Evolutionary conservation across 1,140 invertebrate genomes (phyloP), one percentile per base, ranked within the genome.

Genomic region (Oscheius sp.): DNA sequence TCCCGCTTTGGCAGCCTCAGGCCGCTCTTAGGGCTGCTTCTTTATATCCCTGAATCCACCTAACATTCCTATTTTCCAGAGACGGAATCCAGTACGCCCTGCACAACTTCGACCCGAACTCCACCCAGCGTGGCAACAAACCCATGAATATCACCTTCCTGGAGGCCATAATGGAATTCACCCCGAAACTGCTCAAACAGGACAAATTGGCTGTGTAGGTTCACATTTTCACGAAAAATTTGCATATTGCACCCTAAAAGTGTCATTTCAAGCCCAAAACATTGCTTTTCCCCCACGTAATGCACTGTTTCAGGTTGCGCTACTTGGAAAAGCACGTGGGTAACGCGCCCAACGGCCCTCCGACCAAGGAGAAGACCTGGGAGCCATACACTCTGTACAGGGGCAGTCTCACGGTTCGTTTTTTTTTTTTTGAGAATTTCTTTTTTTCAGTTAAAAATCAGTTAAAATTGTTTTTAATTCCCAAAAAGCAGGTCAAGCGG

Each of bases 181-280:
- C 49, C 4, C 49, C 7, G 7, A 55, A 55, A 55, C 28, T 55
- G 23, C 49, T 55, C 49, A 55, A 55, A 55, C 49, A 55, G 23
- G 49, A 55, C 49, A 55, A 55, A 23, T 26, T 20, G 49, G 49
- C 49, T 26, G 49, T 55, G 49, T 55, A 55, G 4, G 49, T 55
- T 55, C 7, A 20, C 23, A 26, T 13, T 55, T 55, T n/a, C n/a
- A n/a, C n/a, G n/a, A n/a, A n/a, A n/a, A n/a, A n/a, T n/a, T n/a
- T n/a, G n/a, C n/a, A n/a, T n/a, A n/a, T n/a, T n/a, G n/a, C n/a
- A n/a, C n/a, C n/a, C n/a, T n/a, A n/a, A n/a, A n/a, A n/a, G n/a
- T n/a, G n/a, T n/a, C n/a, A n/a, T n/a, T n/a, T n/a, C n/a, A n/a
- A n/a, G n/a, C n/a, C n/a, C n/a, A n/a, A n/a, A n/a, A n/a, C n/a